A percentile compares a stretch with the other conserved stretches of the same genome.
These are phyloP conservation scores for Artibeus jamaicensis DNA, from an alignment of 2,797 vertebrate species.

Conservation along the genomic window DNA sequence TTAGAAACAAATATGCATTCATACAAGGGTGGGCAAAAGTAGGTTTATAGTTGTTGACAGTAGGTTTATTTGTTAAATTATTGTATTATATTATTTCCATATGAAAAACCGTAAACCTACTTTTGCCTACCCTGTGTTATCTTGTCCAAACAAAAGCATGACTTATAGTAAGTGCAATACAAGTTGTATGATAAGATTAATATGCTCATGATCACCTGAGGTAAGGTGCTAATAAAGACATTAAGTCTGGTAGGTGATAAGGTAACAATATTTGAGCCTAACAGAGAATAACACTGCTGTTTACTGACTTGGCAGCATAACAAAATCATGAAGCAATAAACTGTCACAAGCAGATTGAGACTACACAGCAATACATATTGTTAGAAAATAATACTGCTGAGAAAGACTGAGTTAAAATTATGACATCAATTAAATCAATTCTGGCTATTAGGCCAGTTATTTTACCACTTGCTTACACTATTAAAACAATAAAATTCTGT, in stretches of 20 bases:
- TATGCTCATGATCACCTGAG: background rate
- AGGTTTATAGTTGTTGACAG: background rate
- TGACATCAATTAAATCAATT: slow-evolving; percentile 32
- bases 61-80: background rate
- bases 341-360: background rate
- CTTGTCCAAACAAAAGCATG: slow-evolving; percentile 28
- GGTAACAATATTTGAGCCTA: background rate
- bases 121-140: background rate
- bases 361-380: background rate
- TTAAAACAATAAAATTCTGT: slow-evolving; percentile 26
- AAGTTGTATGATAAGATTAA: background rate
- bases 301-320: background rate
- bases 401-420: slow-evolving; percentile 18
- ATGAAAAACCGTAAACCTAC: background rate
- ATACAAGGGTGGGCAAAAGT: background rate
- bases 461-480: slow-evolving; percentile 38
- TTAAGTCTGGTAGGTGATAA: background rate
- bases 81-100: background rate
- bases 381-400: background rate
- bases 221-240: background rate
- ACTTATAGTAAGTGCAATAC: background rate
- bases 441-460: background rate
- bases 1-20: slow-evolving; percentile 34
- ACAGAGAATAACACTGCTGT: background rate
- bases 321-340: slow-evolving; percentile 21